Evolutionary conservation across 2,888 invertebrate species (phyloP).

Genomic region (Cephus pulcher): DNA sequence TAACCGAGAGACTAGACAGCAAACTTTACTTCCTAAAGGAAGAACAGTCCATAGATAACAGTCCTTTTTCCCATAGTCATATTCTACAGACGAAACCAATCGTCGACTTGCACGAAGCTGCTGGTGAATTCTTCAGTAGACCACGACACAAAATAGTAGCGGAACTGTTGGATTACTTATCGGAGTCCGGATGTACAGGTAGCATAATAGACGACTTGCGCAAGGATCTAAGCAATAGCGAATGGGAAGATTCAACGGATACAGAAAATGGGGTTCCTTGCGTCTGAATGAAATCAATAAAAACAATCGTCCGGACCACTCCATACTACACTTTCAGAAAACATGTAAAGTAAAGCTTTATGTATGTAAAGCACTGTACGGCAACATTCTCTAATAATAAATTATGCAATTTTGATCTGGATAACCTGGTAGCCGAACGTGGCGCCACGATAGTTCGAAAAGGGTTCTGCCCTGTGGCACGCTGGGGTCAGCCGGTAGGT

Average conservation of each 20-base stretch:
- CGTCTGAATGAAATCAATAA: neutral
- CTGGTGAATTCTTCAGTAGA: slow-evolving; percentile 46
- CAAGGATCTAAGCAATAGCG: slow-evolving; percentile 20
- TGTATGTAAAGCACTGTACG: neutral
- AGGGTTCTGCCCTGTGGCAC: neutral
- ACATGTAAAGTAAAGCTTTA: neutral
- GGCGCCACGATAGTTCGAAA: neutral
- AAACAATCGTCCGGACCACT: neutral
- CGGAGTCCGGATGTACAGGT: slow-evolving; percentile 24
- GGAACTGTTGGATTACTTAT: slow-evolving; percentile 41
- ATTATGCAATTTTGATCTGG: neutral
- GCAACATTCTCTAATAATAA: neutral
- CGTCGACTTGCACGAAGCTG: slow-evolving; percentile 33
- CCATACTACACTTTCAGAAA: neutral
- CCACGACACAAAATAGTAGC: slow-evolving; percentile 32
- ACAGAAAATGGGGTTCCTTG: neutral
- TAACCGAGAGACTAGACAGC: neutral
- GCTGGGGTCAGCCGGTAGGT: slow-evolving; percentile 11
- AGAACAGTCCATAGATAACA: neutral
- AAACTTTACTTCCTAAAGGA: neutral
- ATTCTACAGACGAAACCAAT: slow-evolving; percentile 34
- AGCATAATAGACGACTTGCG: slow-evolving; percentile 28
- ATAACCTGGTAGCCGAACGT: neutral
- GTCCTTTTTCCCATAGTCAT: slow-evolving; percentile 4
- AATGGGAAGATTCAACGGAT: neutral